phyloP scores from a whole-genome alignment of 2,888 invertebrate genomes.

The Drosophila hamatofila region DNA sequence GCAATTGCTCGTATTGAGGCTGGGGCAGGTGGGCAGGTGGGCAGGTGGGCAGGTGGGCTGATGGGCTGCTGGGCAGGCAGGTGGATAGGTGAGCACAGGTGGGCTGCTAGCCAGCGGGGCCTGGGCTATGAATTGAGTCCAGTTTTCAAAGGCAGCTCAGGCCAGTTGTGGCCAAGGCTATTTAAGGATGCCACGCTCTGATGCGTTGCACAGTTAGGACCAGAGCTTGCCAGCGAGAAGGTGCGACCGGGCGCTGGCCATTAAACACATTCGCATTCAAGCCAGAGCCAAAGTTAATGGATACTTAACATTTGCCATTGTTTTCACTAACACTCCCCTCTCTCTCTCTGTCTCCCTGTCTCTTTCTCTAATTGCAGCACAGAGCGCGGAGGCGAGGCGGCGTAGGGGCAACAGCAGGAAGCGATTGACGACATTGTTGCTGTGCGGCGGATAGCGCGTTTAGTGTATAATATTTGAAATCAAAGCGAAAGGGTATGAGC shows the following conservation, averaged over 20 bases:
- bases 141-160: constrained; percentile 44
- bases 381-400: constrained; percentile 15
- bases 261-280: constrained; percentile 21
- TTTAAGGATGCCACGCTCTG: constrained; percentile 77
- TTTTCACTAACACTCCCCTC: neutral
- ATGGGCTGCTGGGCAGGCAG: no score
- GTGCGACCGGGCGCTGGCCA: constrained; percentile 43
- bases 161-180: constrained; percentile 69
- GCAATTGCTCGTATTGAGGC: constrained; percentile 34
- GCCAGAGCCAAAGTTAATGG: constrained; percentile 28
- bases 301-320: constrained; percentile 39
- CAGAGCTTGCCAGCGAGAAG: constrained; percentile 62
- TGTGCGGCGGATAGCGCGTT: constrained; percentile 55
- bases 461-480: constrained; percentile 85
- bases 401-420: constrained; percentile 18
- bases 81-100: neutral
- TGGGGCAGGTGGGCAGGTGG: constrained; percentile 2
- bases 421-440: constrained; percentile 40
- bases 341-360: neutral
- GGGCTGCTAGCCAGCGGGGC: neutral
- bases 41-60: neutral
- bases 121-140: constrained; percentile 50
- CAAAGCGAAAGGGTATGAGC: constrained; percentile 80
- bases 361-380: constrained; percentile 7
- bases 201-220: constrained; percentile 77